Base-by-base conservation (phyloP, 2,113 vertebrate genomes). In the Silurus asotus region DNA sequence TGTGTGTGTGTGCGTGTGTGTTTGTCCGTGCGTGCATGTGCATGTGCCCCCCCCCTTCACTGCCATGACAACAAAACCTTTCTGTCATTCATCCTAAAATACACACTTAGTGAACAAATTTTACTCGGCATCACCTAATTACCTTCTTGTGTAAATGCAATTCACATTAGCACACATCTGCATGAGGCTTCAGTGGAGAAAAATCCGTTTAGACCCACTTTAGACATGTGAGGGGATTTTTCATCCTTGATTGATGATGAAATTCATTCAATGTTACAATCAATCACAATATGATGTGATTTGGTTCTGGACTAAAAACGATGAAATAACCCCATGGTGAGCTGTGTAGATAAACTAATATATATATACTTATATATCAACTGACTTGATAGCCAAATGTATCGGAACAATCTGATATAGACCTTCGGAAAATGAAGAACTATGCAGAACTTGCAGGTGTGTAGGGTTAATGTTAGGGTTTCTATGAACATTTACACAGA, bases 61-160 rank as follows among this genome's bases (percentile, higher is more conserved):
- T 90, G 84, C 86, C 87, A 89, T 88, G 89, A 88, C 89, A 90
- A 88, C 87, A 69, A 23, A 83, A 83, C 83, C 83, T 59, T 28
- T 79, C 62, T 64, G 58, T 64, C 79, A 81, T 81, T 81, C 79
- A 81, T 81, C n/a, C 25, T 58, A 78, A 78, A 78, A 28, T n/a
- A 77, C 75, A 77, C 75, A 77, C 51, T 56, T 77, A 77, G n/a
- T n/a, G 23, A 56, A 56, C 74, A 78, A 58, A 78, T 78, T n/a
- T 75, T n/a, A 14, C 25, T 56, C n/a, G 3, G 13, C 53, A 56
- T 56, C n/a, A 15, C 51, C 51, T 56, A 78, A 78, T 78, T 56
- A 78, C 51, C 75, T 78, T 78, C 56, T 28, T 53, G 13, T 78
- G 51, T 78, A 75, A 75, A 75, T 75, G 19, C 49, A 77, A 56